A percentile compares a stretch with the other conserved stretches of the same genome.
phyloP scores from a whole-genome alignment of 2,113 vertebrate genomes.

The Columba janthina region DNA sequence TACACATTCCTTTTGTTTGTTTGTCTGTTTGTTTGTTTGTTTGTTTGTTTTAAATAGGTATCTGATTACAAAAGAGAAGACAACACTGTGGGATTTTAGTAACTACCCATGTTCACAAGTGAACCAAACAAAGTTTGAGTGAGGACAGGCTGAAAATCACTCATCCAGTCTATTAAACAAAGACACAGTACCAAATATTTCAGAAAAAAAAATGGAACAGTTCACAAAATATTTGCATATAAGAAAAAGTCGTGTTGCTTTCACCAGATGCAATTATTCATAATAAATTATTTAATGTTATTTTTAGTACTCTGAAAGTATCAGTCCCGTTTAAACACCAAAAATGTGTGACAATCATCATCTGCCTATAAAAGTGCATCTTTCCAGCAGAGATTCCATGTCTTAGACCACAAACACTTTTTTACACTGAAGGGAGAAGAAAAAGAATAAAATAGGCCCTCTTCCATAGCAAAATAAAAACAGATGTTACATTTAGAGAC shows the following conservation, averaged over 20 bases:
- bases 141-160: neutral
- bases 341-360: neutral
- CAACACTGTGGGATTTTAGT: neutral
- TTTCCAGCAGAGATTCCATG: neutral
- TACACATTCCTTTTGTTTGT: neutral
- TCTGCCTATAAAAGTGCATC: neutral
- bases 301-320: neutral
- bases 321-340: neutral
- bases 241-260: neutral
- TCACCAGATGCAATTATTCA: neutral
- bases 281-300: neutral
- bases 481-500: neutral
- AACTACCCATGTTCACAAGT: neutral
- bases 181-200: neutral
- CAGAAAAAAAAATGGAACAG: neutral
- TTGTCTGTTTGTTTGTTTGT: neutral
- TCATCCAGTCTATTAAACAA: neutral
- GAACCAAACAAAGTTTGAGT: neutral
- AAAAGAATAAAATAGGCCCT: neutral
- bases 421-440: neutral
- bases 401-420: neutral
- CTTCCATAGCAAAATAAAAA: neutral
- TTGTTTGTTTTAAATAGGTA: neutral
- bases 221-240: neutral
- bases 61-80: neutral